Evolutionary conservation across 2,888 invertebrate genomes (phyloP).

Genomic region (Sipunculus nudus): DNA sequence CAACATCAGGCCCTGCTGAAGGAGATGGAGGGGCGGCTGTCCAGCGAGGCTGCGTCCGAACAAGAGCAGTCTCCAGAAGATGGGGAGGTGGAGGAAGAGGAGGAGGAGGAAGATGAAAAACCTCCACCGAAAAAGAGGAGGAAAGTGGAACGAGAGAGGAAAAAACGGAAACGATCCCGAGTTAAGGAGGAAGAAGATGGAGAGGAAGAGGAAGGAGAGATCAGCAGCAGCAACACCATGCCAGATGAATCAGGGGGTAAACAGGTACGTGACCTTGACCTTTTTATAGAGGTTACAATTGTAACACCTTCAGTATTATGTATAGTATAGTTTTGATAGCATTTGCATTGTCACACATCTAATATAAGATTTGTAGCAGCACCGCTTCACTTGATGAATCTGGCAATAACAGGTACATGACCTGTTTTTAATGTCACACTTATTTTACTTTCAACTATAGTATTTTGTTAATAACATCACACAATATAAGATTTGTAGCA

Average conservation of each 20-base stretch:
- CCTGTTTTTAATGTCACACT: no score
- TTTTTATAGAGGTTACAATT: no score
- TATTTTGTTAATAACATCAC: no score
- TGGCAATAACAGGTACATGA: no score
- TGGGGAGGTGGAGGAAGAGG: constrained; percentile 43
- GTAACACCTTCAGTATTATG: no score
- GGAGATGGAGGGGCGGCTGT: background rate
- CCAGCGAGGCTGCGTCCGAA: background rate
- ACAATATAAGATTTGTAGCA: no score
- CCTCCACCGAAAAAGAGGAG: constrained; percentile 29
- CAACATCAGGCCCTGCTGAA: no score
- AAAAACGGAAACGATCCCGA: background rate
- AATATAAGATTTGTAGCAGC: no score
- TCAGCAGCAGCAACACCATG: constrained; percentile 5
- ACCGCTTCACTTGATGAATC: no score
- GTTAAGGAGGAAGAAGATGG: constrained; percentile 16
- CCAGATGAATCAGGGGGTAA: constrained; percentile 9
- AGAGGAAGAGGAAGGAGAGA: background rate
- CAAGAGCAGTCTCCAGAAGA: constrained; percentile 48
- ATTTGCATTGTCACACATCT: no score
- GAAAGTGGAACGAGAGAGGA: constrained; percentile 1
- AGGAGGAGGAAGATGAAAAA: constrained; percentile 48
- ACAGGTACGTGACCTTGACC: background rate
- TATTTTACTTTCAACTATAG: no score
- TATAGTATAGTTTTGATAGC: no score